Base-by-base conservation (phyloP, 1,140 invertebrate species). In the Dreissena polymorpha region DNA sequence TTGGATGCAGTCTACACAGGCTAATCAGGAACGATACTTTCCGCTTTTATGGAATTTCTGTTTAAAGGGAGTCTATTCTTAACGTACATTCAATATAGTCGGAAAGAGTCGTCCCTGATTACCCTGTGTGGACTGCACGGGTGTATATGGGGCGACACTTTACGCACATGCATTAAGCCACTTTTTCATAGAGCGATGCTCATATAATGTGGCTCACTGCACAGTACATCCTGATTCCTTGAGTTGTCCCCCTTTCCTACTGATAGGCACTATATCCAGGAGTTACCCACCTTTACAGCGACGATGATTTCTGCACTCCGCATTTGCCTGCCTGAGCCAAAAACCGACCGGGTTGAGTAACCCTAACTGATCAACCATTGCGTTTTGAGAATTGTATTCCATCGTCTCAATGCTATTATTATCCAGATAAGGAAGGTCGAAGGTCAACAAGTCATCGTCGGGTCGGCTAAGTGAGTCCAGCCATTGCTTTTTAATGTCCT, bases 301-400 rank as follows among this genome's bases (percentile, higher is more conserved):
- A 29, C 81, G 29, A 68, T 76, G 72, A 57, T 75, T 83, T 57
- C 81, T 69, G 5, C 60, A 76, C 7, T 67, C 81, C 2, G 72
- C 81, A 14, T 18, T 10, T 13, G 81, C 50, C 51, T 83, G 81
- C 5, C 81, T 72, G 50, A 83, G 55, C 51, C 76, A 51, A 49
- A 83, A 83, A 7, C 81, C 81, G 23, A 83, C 67, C 29, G 81
- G 81, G 39, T 83, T 83, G 5, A 83, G 55, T 16, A 83, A 51
- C 16, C 81, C 81, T 27, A 83, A 68, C 57, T 83, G 73, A 25
- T 83, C 81, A 10, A 76, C 55, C 81, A 83, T 83, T 23, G 81
- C 81, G 71, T 76, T 77, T 0, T 39, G 39, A 23, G 68, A 60
- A 83, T 76, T 76, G 68, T 83, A 83, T 69, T 83, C 68, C 64